Evolutionary conservation across 53 echinoderm and acorn worm genomes (phyloP), one percentile per base, ranked within the genome.

Genomic region (Patiria pectinifera): DNA sequence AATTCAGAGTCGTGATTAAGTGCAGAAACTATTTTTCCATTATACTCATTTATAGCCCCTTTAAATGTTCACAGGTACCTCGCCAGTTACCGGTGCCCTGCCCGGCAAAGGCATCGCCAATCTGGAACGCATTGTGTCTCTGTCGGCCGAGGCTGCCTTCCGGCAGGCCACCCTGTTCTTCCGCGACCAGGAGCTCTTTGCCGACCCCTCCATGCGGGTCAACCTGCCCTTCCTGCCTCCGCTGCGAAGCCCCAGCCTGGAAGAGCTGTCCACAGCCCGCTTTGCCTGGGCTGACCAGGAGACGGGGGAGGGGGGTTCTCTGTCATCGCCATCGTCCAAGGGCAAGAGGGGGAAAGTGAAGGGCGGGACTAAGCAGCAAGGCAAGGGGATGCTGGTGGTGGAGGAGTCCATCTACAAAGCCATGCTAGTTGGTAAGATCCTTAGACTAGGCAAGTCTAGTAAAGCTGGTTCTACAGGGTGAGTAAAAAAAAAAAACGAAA

Each of bases 101-200:
- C 90, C 90, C 2, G 70, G 81, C 18, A 80, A 77, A 47, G 93
- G 91, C 47, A 84, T 83, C 0, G 92, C 90, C 61, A 77, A 82
- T 24, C 87, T 99, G 48, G 95, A 95, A 59, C 71, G 94, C 35
- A 84, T 99, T 43, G 93, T 99, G 87, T 97, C 99, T 58, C 89
- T 95, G 8, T 97, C 99, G 12, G 97, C 97, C 18, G 99, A 99
- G 93, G 93, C 95, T 16, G 99, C 99, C 21, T 99, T 95, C 94
- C 96, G 99, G 7, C 99, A 99, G 83, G 96, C 96, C 58, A 89
- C 95, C n/a, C 83, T 96, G 71, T 99, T 99, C 91, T 99, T 99
- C 91, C 89, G 96, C 44, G 97, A 97, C 89, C 95, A 94, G 46
- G 99, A 99, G 83, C 91, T 99, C 69, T 99, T 96, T 61, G 96